Conservation (phyloP, 1,140 invertebrate genomes). For the Mesaphorura yosii region DNA sequence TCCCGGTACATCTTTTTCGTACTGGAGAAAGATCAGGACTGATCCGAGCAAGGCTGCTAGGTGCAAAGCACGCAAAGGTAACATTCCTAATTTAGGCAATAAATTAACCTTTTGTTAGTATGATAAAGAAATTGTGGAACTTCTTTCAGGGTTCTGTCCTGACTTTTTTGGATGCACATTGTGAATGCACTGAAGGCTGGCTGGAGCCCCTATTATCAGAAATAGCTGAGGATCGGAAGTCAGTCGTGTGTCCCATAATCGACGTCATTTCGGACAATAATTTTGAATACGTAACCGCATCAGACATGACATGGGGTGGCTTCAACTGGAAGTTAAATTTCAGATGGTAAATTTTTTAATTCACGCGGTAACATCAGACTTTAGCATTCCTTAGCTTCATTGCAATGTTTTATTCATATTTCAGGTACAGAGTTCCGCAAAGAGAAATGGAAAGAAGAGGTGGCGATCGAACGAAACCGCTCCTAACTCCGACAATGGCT, state of each 20-base stretch:
- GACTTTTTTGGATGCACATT: conserved; percentile 92
- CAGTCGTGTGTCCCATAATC: conserved; percentile 94
- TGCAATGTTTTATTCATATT: conserved; percentile 13
- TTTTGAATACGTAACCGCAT: conserved; percentile 86
- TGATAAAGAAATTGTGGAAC: background rate
- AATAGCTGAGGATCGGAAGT: conserved; percentile 77
- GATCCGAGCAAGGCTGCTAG: conserved; percentile 80
- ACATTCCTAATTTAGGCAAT: background rate
- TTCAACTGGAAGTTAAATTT: conserved; percentile 99
- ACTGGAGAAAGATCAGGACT: conserved; percentile 83
- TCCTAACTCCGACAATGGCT: conserved; percentile 97
- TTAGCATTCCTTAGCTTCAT: background rate
- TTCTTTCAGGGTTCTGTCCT: conserved; percentile 64
- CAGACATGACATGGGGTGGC: conserved; percentile 88
- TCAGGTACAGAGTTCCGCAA: conserved; percentile 87
- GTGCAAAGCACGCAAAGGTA: conserved; percentile 71
- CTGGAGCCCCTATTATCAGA: conserved; percentile 77
- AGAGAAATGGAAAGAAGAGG: conserved; percentile 82
- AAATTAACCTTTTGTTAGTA: background rate
- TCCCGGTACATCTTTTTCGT: conserved; percentile 68
- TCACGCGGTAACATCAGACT: background rate
- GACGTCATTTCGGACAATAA: conserved; percentile 96
- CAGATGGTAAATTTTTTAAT: conserved; percentile 65
- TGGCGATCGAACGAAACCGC: conserved; percentile 75
- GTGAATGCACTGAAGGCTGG: conserved; percentile 91